Base-by-base conservation (phyloP, 2,888 invertebrate species). In the Uropetala carovei region DNA sequence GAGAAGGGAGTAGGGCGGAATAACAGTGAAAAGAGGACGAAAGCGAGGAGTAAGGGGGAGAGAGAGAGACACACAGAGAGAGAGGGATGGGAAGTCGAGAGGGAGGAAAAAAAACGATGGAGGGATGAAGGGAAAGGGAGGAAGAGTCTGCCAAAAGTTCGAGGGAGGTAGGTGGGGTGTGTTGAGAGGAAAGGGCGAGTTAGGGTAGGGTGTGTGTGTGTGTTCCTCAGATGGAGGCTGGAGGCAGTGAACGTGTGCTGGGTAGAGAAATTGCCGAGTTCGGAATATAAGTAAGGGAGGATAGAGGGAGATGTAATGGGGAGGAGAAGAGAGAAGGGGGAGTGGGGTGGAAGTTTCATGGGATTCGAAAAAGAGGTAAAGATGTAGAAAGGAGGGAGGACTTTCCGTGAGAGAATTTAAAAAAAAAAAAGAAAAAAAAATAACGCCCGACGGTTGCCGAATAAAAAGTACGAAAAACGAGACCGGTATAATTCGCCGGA, bases 191-290 rank as follows among this genome's bases (percentile, higher is more conserved):
- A 13, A 58, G 22, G n/a, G 64, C 64, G 64, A 64, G 64, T 64
- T 64, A 64, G 64, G 16, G 64, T 16, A 64, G 64, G 64, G 64
- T 64, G 59, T 83, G 89, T 89, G n/a, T n/a, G n/a, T 86, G 89
- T 89, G 89, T 64, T 68, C 89, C 68, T 89, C 43, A 56, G 89
- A 89, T 68, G 89, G 89, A 89, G 43, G 64, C 89, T 89, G 60
- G 60, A 89, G 89, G 89, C 89, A 43, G 18, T 64, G 68, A 16
- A 89, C 89, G 89, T 89, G 89, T 68, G 89, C 56, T 64, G 89
- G 89, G 89, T 89, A 89, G 89, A 89, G 89, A 89, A 89, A 89
- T 89, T 89, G 56, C 22, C 43, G 64, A 43, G 60, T 30, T 43
- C 30, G 18, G 59, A 22, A 27, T 4, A 9, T 10, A 60, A 18